phyloP scores from a whole-genome alignment of 1,140 invertebrate genomes.

The Zaprionus gabonicus region DNA sequence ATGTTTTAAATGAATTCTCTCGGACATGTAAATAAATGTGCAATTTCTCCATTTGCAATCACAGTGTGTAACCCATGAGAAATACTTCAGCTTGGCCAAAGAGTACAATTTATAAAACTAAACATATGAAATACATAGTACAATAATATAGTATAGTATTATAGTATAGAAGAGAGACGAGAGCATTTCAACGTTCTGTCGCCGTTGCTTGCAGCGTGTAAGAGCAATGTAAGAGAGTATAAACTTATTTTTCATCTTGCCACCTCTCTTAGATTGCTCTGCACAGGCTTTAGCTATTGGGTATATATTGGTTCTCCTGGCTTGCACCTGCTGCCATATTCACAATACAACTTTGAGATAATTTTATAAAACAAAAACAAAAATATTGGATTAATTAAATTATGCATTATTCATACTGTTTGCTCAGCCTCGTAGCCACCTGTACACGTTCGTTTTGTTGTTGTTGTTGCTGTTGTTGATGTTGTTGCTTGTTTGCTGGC shows the following conservation, averaged over 20 bases:
- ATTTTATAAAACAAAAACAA: conserved; percentile 61
- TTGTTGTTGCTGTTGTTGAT: conserved; percentile 36
- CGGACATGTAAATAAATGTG: conserved; percentile 11
- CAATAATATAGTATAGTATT: conserved; percentile 19
- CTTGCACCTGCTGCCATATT: conserved; percentile 46
- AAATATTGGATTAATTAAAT: conserved; percentile 80
- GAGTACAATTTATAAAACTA: conserved; percentile 50
- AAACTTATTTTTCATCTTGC: neutral
- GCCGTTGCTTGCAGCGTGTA: conserved; percentile 43
- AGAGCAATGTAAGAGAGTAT: conserved; percentile 31
- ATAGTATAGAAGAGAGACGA: conserved; percentile 9
- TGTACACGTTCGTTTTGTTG: conserved; percentile 61
- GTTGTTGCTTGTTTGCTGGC: conserved; percentile 33
- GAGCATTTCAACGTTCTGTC: conserved; percentile 34
- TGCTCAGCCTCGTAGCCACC: conserved; percentile 77
- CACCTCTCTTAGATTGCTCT: conserved; percentile 43
- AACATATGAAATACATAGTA: conserved; percentile 30
- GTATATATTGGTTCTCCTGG: conserved; percentile 13
- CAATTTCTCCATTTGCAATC: conserved; percentile 21
- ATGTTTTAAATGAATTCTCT: neutral
- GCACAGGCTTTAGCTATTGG: conserved; percentile 22
- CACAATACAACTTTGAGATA: conserved; percentile 60
- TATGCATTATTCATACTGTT: conserved; percentile 83
- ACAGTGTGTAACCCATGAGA: neutral
- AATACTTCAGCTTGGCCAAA: conserved; percentile 61